A percentile compares a stretch with the other conserved stretches of the same genome.
Evolutionary conservation across 2,888 invertebrate genomes (phyloP).

Genomic region (Oxycera nigricornis): DNA sequence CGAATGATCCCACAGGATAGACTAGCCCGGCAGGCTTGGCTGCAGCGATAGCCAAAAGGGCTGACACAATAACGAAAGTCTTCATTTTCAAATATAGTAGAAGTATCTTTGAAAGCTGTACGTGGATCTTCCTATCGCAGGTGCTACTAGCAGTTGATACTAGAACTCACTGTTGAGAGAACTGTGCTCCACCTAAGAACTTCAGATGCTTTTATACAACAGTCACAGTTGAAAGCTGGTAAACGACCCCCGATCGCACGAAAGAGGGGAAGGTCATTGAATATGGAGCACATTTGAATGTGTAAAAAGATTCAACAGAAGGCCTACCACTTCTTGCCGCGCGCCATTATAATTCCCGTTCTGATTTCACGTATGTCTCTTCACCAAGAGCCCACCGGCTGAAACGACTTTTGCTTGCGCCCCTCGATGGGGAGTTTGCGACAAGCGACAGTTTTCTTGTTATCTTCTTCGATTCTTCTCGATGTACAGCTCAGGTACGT

Average conservation of each 20-base stretch:
- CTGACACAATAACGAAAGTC: conserved; percentile 52
- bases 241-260: conserved; percentile 12
- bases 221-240: background rate
- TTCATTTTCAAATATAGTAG: conserved; percentile 52
- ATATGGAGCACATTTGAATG: conserved; percentile 18
- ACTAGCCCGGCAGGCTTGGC: conserved; percentile 45
- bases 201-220: conserved; percentile 42
- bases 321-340: conserved; percentile 27
- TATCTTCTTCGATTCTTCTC: background rate
- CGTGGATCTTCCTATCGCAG: conserved; percentile 35
- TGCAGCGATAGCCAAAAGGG: conserved; percentile 51
- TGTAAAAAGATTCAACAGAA: background rate
- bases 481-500: background rate
- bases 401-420: background rate
- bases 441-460: background rate
- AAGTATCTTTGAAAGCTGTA: background rate
- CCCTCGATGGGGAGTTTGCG: background rate
- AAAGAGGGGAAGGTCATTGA: conserved; percentile 32
- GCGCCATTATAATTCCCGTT: background rate
- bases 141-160: conserved; percentile 53
- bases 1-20: background rate
- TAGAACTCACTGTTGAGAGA: conserved; percentile 55
- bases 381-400: background rate
- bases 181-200: conserved; percentile 39
- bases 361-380: background rate